phyloP scores from a whole-genome alignment of 2,888 invertebrate genomes.

The Koerneria pararmatus region DNA sequence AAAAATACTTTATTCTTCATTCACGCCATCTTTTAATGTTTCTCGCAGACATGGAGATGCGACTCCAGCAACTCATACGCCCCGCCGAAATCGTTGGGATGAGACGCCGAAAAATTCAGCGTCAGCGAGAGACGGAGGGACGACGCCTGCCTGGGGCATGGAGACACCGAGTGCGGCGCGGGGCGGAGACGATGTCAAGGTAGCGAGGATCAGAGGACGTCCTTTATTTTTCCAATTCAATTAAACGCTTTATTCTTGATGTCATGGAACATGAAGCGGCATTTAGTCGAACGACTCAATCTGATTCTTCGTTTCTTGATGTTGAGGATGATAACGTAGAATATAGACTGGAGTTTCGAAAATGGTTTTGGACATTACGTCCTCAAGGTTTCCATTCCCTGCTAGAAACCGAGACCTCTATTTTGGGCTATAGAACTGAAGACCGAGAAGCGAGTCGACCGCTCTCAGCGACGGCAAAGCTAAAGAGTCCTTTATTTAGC shows the following conservation, averaged over 20 bases:
- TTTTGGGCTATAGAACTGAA: too few relatives aligned
- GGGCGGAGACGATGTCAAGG: conserved; percentile 33
- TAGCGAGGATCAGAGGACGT: conserved; percentile 6
- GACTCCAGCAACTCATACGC: conserved; percentile 69
- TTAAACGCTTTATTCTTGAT: conserved; percentile 2
- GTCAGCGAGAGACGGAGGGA: conserved; percentile 68
- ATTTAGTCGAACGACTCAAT: too few relatives aligned
- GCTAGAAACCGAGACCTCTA: too few relatives aligned
- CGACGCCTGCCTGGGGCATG: conserved; percentile 80
- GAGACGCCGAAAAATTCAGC: conserved; percentile 96
- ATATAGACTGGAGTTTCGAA: too few relatives aligned
- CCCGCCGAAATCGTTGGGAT: conserved; percentile 93
- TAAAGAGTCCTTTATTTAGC: too few relatives aligned
- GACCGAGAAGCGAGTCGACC: too few relatives aligned
- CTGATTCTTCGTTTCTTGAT: too few relatives aligned
- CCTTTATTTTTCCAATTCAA: background rate
- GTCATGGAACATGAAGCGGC: too few relatives aligned
- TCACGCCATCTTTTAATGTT: background rate
- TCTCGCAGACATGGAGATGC: conserved; percentile 76
- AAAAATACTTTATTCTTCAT: background rate
- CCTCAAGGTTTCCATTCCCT: too few relatives aligned
- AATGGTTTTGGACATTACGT: too few relatives aligned
- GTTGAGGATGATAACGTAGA: too few relatives aligned
- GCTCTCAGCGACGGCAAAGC: too few relatives aligned
- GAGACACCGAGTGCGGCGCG: conserved; percentile 82